Base-by-base conservation (phyloP, 2,113 vertebrate genomes). In the Menidia beryllina region DNA sequence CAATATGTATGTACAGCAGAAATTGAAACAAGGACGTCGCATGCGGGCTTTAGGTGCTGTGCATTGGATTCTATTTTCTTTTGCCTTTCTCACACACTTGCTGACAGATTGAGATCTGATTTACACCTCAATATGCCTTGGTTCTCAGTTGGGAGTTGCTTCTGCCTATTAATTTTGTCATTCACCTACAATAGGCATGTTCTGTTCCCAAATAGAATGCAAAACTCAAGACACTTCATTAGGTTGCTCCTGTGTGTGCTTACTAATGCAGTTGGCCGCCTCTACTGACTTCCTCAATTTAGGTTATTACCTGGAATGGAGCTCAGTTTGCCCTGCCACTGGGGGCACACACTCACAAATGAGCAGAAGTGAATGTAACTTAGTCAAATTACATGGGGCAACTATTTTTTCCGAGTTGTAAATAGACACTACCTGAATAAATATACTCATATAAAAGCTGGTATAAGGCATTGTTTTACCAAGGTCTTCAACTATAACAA, bases 191-290 rank as follows among this genome's bases (percentile, higher is more conserved):
- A 84, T 78, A 60, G 69, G 62, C 51, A 72, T 84, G 74, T 82
- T 84, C 73, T 82, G 77, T 88, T 90, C 85, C 87, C 85, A 90
- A 91, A 90, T 91, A 90, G 87, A 87, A 90, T 81, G 79, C 82
- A 87, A 86, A 92, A 89, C 89, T 91, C 87, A 38, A 84, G 88
- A 82, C 74, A 66, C 78, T 91, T 91, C 83, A 85, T 89, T 89
- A 84, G 80, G 69, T 83, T 49, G 73, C 81, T 85, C 81, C 73
- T 82, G 79, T 62, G 87, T 77, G 83, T 83, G 81, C 83, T 84
- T 82, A 69, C 83, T 76, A 73, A 85, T 84, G 77, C 69, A 60
- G 75, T 78, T 77, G 69, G 72, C 68, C 39, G 53, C 68, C 58
- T 80, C 77, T 58, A 56, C 63, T 77, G 80, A 82, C 85, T 88